Evolutionary conservation across 2,888 invertebrate genomes (phyloP).

Genomic region (Pogonocherus hispidulus): DNA sequence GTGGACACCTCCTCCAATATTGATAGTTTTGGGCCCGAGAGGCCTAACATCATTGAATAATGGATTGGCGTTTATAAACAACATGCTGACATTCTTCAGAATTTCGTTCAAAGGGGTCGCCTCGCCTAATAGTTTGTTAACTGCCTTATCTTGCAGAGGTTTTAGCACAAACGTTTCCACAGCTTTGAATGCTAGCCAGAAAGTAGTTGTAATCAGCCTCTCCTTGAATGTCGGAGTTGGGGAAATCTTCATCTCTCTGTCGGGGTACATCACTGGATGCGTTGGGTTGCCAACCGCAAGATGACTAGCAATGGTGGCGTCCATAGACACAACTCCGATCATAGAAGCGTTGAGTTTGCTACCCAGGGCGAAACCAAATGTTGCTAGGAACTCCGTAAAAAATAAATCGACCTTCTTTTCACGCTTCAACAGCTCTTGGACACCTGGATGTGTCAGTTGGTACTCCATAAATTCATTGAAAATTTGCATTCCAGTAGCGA

Average conservation of each 20-base stretch:
- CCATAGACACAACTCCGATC: slow-evolving; percentile 61
- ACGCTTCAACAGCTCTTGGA: slow-evolving; percentile 53
- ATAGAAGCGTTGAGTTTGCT: slow-evolving; percentile 61
- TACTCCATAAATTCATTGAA: neutral
- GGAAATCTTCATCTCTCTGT: slow-evolving; percentile 53
- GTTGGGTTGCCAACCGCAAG: slow-evolving; percentile 60
- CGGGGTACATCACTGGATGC: slow-evolving; percentile 62
- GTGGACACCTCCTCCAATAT: slow-evolving; percentile 57
- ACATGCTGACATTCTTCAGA: slow-evolving; percentile 58
- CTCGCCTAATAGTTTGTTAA: slow-evolving; percentile 32
- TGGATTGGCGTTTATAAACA: slow-evolving; percentile 62
- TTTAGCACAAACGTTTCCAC: slow-evolving; percentile 16
- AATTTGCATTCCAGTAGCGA: neutral
- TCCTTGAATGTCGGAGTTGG: slow-evolving; percentile 56
- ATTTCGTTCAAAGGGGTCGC: slow-evolving; percentile 55
- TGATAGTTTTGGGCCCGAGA: slow-evolving; percentile 58
- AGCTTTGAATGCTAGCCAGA: slow-evolving; percentile 15
- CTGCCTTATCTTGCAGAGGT: slow-evolving; percentile 6
- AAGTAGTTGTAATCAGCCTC: slow-evolving; percentile 52
- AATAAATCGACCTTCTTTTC: slow-evolving; percentile 57
- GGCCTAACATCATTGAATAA: slow-evolving; percentile 58
- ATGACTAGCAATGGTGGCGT: slow-evolving; percentile 55
- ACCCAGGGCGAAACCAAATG: slow-evolving; percentile 53
- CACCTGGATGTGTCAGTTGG: slow-evolving; percentile 32
- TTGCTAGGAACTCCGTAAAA: slow-evolving; percentile 55